These are phyloP conservation scores for Andrena bucephala DNA, from an alignment of 2,888 invertebrate species.

Conservation along the genomic window DNA sequence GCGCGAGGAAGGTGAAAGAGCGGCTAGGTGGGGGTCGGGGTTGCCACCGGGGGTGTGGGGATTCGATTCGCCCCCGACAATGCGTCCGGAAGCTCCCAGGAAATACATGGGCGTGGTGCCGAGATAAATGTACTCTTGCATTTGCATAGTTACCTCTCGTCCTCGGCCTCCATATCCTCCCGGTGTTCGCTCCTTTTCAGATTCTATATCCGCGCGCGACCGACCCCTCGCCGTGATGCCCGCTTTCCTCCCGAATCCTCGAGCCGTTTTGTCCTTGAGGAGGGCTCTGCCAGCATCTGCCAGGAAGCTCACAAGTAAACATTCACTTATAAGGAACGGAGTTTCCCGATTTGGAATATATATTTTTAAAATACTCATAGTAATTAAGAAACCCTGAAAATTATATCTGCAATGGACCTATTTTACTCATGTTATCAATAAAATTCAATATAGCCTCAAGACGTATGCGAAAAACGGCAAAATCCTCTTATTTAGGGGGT, in stretches of 20 bases:
- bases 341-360: no score
- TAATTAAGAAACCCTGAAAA: no score
- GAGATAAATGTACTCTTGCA: constrained; percentile 83
- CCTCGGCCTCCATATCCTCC: constrained; percentile 61
- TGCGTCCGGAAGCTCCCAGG: constrained; percentile 82
- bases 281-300: constrained; percentile 5
- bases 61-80: constrained; percentile 81
- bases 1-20: constrained; percentile 53
- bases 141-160: constrained; percentile 82
- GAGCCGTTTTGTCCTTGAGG: neutral
- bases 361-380: no score
- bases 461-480: no score
- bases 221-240: neutral
- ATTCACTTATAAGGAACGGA: no score
- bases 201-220: constrained; percentile 47
- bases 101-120: constrained; percentile 84
- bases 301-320: neutral
- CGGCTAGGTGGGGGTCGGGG: constrained; percentile 17
- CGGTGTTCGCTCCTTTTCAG: constrained; percentile 56
- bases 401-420: no score
- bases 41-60: constrained; percentile 63
- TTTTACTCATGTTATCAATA: no score
- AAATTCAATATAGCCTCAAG: no score
- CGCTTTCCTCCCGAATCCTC: neutral
- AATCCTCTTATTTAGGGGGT: no score